Base-by-base conservation (phyloP, 2,113 vertebrate genomes). In the Bambusicola thoracicus region DNA sequence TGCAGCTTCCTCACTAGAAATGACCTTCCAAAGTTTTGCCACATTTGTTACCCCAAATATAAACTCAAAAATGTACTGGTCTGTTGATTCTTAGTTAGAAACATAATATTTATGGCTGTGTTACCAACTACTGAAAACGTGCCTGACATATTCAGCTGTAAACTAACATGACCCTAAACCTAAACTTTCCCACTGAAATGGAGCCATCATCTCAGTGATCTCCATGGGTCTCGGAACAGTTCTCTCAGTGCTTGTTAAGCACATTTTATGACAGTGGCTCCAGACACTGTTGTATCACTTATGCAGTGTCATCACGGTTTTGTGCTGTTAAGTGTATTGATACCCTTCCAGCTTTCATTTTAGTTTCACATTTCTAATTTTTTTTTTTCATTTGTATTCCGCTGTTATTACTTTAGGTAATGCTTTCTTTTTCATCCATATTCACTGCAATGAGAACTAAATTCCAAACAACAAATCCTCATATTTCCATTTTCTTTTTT, bases 51-150 rank as follows among this genome's bases (percentile, higher is more conserved):
- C 62, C 56, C 65, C 44, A 70, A 83, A 93, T 72, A 51, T 24
- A 78, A 83, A 87, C 22, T 25, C n/a, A 51, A 89, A 88, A 36
- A n/a, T 90, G 22, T 90, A 24, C 48, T 69, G 21, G 22, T 82
- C 62, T 85, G 40, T 30, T 0, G 5, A 43, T 27, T 83, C 32
- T 66, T 32, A 27, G 38, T 63, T 75, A 48, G 22, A 78, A 81
- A 73, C 29, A 13, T 67, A 84, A 30, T 61, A 56, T 87, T 87
- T 85, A 76, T 81, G 53, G 19, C 74, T 90, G 1, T 4, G 4
- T 92, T 69, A 91, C 81, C 78, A 79, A 30, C 69, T n/a, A 49
- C 49, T 82, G 78, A 43, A 79, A 87, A 81, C 69, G 49, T 80
- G 48, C 43, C 73, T 78, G 84, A 53, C 49, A 48, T 81, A 6